Base-by-base conservation (phyloP, 1,140 invertebrate genomes). In the Battus philenor region DNA sequence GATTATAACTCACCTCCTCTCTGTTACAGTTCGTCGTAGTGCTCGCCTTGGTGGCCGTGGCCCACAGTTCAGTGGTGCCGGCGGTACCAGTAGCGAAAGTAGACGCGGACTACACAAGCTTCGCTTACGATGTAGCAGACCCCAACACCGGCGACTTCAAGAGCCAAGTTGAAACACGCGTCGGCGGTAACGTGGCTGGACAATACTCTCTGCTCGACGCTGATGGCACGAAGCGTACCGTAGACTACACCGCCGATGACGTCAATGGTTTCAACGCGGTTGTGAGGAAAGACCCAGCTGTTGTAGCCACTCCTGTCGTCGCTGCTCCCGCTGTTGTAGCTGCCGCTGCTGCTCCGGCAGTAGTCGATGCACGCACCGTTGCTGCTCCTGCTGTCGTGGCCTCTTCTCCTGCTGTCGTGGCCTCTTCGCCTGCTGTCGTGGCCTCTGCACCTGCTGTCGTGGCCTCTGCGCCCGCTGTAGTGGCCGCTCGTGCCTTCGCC, bases 141-240 rank as follows among this genome's bases (percentile, higher is more conserved):
- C 73, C 85, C 31, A 74, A 75, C 69, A 89, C 77, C 57, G 84
- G 88, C 24, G 87, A 88, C 64, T 78, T 59, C 54, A 88, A 88
- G 65, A 77, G 71, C 43, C 83, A 86, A 39, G 60, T 78, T 4
- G 87, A 88, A 59, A 80, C 68, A 31, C 72, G 87, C 29, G 73
- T 86, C 39, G 89, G 89, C 1, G 88, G 89, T 47, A 39, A 81
- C 7, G 89, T 90, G 7, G 61, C 76, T 36, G 89, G 90, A 13
- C 70, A 81, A 52, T 86, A 87, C 65, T 77, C 82, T 8, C 68
- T 87, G 0, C 47, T 86, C 13, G 86, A 88, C 34, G 54, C 86
- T 10, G 85, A 88, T 54, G 86, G 86, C 49, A 83, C 78, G 34
- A 79, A 75, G 49, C 63, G 61, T 22, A 47, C 60, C 2, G 73